Conservation (phyloP, 2,797 vertebrate genomes). For the Tenualosa ilisha region DNA sequence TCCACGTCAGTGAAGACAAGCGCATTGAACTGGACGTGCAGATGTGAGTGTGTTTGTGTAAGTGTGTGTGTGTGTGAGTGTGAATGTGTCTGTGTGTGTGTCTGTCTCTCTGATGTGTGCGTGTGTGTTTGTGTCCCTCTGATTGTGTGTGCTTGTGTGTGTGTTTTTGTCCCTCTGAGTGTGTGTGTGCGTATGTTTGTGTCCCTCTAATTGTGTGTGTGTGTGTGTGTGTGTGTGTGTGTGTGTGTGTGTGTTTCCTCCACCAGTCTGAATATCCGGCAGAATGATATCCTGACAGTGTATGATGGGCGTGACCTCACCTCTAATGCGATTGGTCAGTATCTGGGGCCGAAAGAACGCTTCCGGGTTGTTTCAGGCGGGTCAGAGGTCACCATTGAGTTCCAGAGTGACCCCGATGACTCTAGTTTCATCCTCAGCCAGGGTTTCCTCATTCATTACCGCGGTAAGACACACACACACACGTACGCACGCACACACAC, state of each 20-base stretch:
- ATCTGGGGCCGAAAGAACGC: constrained; percentile 83
- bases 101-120: no score
- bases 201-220: constrained; percentile 58
- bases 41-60: constrained; percentile 75
- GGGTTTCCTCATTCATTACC: constrained; percentile 90
- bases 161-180: not conserved
- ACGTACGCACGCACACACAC: not conserved
- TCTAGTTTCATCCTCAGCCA: constrained; percentile 84
- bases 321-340: constrained; percentile 86
- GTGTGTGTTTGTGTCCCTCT: not conserved
- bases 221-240: constrained; percentile 86
- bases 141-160: not conserved
- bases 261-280: constrained; percentile 85
- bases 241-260: constrained; percentile 66
- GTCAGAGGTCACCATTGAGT: constrained; percentile 90
- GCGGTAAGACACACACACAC: constrained; percentile 66
- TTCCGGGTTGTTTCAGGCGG: constrained; percentile 86
- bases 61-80: not conserved
- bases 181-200: not conserved
- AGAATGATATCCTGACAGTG: constrained; percentile 85
- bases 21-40: constrained; percentile 87
- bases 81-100: not conserved
- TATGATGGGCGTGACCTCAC: constrained; percentile 87
- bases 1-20: constrained; percentile 89
- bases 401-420: constrained; percentile 87